Evolutionary conservation across 2,797 vertebrate genomes (phyloP).

Genomic region (Balearica regulorum): DNA sequence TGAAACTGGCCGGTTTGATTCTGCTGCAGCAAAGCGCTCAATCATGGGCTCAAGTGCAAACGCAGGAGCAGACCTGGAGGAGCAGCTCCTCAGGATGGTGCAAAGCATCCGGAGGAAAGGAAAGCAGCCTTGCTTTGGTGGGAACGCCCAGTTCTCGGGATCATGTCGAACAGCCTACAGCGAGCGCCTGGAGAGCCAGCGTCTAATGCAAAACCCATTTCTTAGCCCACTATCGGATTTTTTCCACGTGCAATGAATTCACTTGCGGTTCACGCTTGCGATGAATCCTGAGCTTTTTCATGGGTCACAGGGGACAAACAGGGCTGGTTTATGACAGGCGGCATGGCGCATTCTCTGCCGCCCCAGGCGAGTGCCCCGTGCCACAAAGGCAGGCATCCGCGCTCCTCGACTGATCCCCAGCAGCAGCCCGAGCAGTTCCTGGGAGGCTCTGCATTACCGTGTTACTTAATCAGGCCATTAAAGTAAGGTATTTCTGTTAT

Average conservation of each 20-base stretch:
- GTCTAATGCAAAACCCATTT: neutral
- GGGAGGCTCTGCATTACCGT: neutral
- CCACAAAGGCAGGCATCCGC: neutral
- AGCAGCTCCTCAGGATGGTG: neutral
- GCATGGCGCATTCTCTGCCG: accelerated
- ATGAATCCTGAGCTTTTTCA: accelerated
- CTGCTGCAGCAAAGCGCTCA: neutral
- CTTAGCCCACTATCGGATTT: neutral
- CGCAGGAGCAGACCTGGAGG: neutral
- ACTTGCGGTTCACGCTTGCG: neutral
- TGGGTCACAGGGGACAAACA: neutral
- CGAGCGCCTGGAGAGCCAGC: neutral
- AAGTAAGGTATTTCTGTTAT: neutral
- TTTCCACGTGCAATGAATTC: accelerated
- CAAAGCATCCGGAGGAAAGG: neutral
- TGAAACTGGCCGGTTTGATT: neutral
- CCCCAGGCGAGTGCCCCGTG: neutral
- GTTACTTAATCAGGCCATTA: neutral
- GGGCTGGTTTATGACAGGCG: neutral
- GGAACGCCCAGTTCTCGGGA: neutral
- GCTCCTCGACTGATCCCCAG: neutral
- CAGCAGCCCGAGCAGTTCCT: neutral
- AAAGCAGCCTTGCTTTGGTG: accelerated
- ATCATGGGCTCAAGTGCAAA: neutral
- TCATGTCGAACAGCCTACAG: accelerated